phyloP scores from a whole-genome alignment of 1,140 invertebrate genomes.

The Ptiloglossa arizonensis region DNA sequence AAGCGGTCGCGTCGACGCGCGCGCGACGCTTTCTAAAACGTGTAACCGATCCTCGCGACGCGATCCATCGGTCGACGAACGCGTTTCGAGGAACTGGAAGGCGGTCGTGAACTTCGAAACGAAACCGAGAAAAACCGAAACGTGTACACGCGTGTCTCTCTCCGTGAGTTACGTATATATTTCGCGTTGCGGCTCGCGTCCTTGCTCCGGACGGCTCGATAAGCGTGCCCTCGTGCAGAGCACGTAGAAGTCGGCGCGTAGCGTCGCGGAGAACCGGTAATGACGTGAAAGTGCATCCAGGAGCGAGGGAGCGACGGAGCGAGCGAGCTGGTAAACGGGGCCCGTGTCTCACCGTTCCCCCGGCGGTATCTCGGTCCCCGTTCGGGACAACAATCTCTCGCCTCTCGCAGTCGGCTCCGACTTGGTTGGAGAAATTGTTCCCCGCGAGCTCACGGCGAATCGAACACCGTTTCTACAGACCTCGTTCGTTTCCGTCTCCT shows the following conservation, averaged over 20 bases:
- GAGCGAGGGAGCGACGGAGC: conserved; percentile 56
- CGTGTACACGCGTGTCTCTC: too few relatives aligned
- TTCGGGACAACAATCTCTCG: conserved; percentile 56
- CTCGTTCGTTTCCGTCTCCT: conserved; percentile 28
- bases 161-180: too few relatives aligned
- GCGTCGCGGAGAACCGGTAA: conserved; percentile 65
- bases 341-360: conserved; percentile 47
- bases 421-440: conserved; percentile 38
- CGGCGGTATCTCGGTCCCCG: conserved; percentile 45
- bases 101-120: not conserved
- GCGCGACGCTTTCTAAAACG: conserved; percentile 6
- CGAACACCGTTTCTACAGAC: conserved; percentile 21
- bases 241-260: conserved; percentile 15
- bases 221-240: conserved; percentile 23
- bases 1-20: too few relatives aligned
- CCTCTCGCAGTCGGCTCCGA: conserved; percentile 34
- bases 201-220: conserved; percentile 33
- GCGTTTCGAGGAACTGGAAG: not conserved
- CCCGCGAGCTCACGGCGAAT: conserved; percentile 18
- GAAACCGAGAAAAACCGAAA: not conserved
- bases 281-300: conserved; percentile 78
- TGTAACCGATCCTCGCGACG: not conserved
- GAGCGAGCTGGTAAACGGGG: conserved; percentile 27
- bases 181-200: too few relatives aligned
- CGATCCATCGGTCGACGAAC: not conserved